Evolutionary conservation across 1,140 invertebrate genomes (phyloP).

Genomic region (Scaptodrosophila lebanonensis): DNA sequence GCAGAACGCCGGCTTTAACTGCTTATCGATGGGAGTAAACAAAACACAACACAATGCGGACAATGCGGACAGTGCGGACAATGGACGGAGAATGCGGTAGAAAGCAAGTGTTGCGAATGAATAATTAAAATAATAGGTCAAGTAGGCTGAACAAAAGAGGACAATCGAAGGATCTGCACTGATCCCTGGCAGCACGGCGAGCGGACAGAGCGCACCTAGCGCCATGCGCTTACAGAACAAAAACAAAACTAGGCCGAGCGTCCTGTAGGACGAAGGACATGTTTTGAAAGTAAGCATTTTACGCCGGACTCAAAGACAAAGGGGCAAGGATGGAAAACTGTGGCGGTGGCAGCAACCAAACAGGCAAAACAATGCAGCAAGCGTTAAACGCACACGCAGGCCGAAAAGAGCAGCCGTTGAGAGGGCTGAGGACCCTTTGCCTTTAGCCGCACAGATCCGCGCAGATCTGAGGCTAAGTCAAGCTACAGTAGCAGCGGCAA

Average conservation of each 20-base stretch:
- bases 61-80: slow-evolving; percentile 34
- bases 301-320: slow-evolving; percentile 27
- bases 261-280: background rate
- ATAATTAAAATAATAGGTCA: slow-evolving; percentile 72
- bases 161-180: slow-evolving; percentile 46
- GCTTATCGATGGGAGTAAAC: slow-evolving; percentile 27
- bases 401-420: slow-evolving; percentile 28
- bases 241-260: slow-evolving; percentile 19
- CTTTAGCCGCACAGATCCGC: slow-evolving; percentile 12
- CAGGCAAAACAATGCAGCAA: slow-evolving; percentile 64
- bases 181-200: slow-evolving; percentile 35
- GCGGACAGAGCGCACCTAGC: slow-evolving; percentile 31
- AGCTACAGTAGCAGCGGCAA: slow-evolving; percentile 50
- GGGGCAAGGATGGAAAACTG: background rate
- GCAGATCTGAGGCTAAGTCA: slow-evolving; percentile 21
- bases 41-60: slow-evolving; percentile 35
- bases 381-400: slow-evolving; percentile 47
- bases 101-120: slow-evolving; percentile 66
- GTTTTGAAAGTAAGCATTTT: slow-evolving; percentile 11
- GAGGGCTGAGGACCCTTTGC: slow-evolving; percentile 8
- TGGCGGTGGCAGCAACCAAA: slow-evolving; percentile 20
- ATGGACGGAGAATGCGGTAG: slow-evolving; percentile 43
- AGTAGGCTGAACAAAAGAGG: slow-evolving; percentile 55
- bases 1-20: slow-evolving; percentile 41
- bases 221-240: slow-evolving; percentile 60